Conservation (phyloP, 2,797 vertebrate genomes). For the Neoniphon sammara region DNA sequence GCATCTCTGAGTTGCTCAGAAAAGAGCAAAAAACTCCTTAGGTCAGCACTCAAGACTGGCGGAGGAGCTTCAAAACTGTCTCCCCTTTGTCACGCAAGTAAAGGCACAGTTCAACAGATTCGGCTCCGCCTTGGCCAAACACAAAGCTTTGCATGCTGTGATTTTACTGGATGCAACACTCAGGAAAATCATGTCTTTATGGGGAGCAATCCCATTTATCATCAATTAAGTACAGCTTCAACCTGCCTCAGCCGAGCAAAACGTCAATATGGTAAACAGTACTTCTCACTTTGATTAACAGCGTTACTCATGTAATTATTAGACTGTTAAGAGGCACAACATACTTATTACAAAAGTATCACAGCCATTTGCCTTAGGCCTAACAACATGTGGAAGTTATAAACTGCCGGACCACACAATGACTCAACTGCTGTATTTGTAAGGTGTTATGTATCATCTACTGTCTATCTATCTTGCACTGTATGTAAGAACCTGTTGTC, state of each 20-base stretch:
- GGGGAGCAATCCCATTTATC: conserved; percentile 10
- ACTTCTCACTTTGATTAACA: neutral
- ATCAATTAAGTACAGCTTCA: neutral
- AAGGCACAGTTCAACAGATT: neutral
- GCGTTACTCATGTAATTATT: conserved; percentile 21
- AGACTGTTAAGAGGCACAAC: neutral
- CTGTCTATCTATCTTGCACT: conserved; percentile 17
- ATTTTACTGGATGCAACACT: conserved; percentile 16
- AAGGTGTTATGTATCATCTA: conserved; percentile 22
- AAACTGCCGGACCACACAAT: neutral
- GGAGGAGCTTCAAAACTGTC: conserved; percentile 16
- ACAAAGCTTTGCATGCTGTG: conserved; percentile 5
- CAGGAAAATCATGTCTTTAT: conserved; percentile 1
- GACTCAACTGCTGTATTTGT: conserved; percentile 1
- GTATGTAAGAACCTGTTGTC: conserved; percentile 18
- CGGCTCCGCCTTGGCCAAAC: neutral
- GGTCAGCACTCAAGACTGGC: conserved; percentile 19
- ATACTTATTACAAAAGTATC: conserved; percentile 31
- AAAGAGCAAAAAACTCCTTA: neutral
- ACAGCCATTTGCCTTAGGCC: conserved; percentile 1
- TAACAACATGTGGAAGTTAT: neutral
- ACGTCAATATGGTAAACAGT: neutral
- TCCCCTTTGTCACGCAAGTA: conserved; percentile 14
- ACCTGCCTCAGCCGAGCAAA: neutral
- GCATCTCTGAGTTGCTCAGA: neutral